Conservation (phyloP, 2,888 invertebrate species). For the Folsomia candida region DNA sequence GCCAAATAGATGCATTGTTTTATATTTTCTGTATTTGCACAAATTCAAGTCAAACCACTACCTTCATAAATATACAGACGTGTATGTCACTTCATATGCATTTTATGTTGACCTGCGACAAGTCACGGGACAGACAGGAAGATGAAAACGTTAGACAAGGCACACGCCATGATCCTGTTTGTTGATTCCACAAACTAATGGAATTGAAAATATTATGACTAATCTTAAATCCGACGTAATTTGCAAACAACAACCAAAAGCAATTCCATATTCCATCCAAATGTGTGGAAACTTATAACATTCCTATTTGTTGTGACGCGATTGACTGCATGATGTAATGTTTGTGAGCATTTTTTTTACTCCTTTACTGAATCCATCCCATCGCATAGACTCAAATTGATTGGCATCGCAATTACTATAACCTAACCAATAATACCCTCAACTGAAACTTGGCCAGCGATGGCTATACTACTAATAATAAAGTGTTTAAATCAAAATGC, state of each 20-base stretch:
- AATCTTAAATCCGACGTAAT: background rate
- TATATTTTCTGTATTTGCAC: background rate
- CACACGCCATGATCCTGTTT: background rate
- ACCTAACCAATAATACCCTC: background rate
- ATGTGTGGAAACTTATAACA: background rate
- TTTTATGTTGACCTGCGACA: background rate
- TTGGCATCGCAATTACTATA: background rate
- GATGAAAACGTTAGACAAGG: background rate
- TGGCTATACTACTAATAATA: no score
- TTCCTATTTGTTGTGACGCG: background rate
- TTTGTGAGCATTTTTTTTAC: background rate
- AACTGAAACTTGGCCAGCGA: background rate
- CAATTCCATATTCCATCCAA: background rate
- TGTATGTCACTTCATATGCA: no score
- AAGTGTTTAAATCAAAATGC: no score
- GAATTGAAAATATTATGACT: background rate
- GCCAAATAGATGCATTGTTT: background rate
- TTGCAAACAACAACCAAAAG: background rate
- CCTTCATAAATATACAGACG: no score
- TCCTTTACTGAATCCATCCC: background rate
- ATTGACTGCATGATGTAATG: background rate
- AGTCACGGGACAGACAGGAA: background rate
- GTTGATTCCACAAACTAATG: background rate
- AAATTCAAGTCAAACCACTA: conserved; percentile 1
- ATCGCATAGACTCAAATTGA: background rate